Evolutionary conservation across 92 coral and sea anemone genomes (phyloP).

Genomic region (Bergia sp.): DNA sequence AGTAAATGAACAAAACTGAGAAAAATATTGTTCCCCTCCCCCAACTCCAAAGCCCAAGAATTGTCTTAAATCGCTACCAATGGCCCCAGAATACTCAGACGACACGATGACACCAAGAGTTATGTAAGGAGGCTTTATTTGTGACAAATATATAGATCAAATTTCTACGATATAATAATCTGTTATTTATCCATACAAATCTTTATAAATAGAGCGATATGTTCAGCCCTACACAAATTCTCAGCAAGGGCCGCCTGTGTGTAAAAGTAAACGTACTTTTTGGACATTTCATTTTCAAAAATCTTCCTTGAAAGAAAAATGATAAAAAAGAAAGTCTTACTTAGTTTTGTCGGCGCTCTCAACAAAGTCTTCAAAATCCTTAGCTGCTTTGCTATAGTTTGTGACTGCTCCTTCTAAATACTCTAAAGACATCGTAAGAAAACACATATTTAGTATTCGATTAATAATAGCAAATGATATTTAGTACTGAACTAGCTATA

Average conservation of each 20-base stretch:
- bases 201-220: too few relatives aligned
- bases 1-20: not conserved
- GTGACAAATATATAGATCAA: too few relatives aligned
- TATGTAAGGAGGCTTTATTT: too few relatives aligned
- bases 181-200: too few relatives aligned
- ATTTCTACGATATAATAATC: too few relatives aligned
- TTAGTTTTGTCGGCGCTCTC: conserved; percentile 52
- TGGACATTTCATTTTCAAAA: not conserved
- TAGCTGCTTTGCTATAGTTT: conserved; percentile 54
- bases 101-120: too few relatives aligned
- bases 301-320: not conserved
- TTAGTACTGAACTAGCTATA: not conserved
- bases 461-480: not conserved
- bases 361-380: conserved; percentile 59
- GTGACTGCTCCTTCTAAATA: conserved; percentile 57
- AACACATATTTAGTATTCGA: not conserved
- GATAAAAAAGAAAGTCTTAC: conserved; percentile 30
- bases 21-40: too few relatives aligned
- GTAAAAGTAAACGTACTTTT: not conserved
- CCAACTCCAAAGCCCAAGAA: too few relatives aligned
- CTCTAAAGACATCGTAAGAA: conserved; percentile 33
- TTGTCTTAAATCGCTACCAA: too few relatives aligned
- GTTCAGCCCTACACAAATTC: too few relatives aligned
- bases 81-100: too few relatives aligned
- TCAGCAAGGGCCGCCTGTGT: too few relatives aligned